These are phyloP conservation scores for Rhinella marina DNA, from an alignment of 2,797 vertebrate genomes.

Conservation along the genomic window DNA sequence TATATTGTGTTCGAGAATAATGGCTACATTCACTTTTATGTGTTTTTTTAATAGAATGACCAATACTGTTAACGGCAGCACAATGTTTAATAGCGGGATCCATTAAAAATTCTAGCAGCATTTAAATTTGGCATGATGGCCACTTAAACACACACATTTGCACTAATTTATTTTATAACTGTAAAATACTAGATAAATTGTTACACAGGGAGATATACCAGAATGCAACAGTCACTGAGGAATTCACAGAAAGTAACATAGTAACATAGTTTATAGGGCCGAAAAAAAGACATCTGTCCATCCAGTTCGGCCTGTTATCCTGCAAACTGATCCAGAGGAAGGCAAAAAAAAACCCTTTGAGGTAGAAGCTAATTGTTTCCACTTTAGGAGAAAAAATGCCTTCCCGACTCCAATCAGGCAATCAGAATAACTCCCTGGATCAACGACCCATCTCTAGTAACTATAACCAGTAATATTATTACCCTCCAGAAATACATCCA, in stretches of 20 bases:
- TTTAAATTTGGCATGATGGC: neutral
- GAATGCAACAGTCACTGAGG: neutral
- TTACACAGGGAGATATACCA: neutral
- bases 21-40: neutral
- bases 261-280: no score
- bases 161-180: neutral
- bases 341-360: no score
- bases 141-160: neutral
- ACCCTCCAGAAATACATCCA: no score
- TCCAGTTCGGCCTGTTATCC: no score
- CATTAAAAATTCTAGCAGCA: neutral
- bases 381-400: no score
- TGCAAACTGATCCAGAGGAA: no score
- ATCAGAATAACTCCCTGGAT: no score
- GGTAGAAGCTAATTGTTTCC: no score
- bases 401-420: no score
- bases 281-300: no score
- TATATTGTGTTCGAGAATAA: neutral
- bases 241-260: neutral
- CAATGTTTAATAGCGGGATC: neutral
- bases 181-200: neutral
- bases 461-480: no score
- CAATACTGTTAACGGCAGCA: neutral
- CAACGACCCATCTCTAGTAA: no score
- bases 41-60: neutral